Percentiles rank a stretch among this genome's conserved stretches.
phyloP scores from a whole-genome alignment of 1,140 invertebrate species.

The Drosophila watanabei region DNA sequence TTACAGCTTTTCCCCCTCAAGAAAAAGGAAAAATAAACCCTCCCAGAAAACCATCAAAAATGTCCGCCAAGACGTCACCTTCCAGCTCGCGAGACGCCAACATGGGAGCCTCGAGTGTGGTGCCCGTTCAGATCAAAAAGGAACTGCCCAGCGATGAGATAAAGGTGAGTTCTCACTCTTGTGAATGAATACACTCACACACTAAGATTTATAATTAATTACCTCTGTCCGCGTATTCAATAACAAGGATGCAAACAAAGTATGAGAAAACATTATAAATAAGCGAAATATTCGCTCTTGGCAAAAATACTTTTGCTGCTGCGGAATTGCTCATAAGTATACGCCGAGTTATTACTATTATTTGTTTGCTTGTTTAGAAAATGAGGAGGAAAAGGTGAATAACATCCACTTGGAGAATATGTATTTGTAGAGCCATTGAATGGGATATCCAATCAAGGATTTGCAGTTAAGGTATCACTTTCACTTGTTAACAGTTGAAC shows the following conservation, averaged over 20 bases:
- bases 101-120: constrained; percentile 47
- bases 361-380: constrained; percentile 24
- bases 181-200: constrained; percentile 48
- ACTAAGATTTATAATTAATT: constrained; percentile 54
- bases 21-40: not conserved
- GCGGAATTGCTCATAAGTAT: constrained; percentile 28
- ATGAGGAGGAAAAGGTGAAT: constrained; percentile 54
- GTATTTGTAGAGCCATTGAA: constrained; percentile 4
- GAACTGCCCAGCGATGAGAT: constrained; percentile 86
- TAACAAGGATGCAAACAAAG: constrained; percentile 61
- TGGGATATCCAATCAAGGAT: not conserved
- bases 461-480: not conserved
- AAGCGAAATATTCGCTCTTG: constrained; percentile 10
- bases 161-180: constrained; percentile 82
- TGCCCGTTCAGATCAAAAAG: constrained; percentile 86
- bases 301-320: constrained; percentile 26
- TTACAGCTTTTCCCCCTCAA: constrained; percentile 37
- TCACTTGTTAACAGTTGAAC: not conserved
- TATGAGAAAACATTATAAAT: constrained; percentile 23
- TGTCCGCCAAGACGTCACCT: constrained; percentile 80
- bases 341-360: constrained; percentile 9
- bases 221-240: constrained; percentile 57
- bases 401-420: constrained; percentile 38
- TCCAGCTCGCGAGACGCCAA: constrained; percentile 69
- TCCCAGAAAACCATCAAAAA: constrained; percentile 19